These are phyloP conservation scores for Chaetorhynchus papuensis DNA, from an alignment of 2,113 vertebrate species.

Conservation along the genomic window DNA sequence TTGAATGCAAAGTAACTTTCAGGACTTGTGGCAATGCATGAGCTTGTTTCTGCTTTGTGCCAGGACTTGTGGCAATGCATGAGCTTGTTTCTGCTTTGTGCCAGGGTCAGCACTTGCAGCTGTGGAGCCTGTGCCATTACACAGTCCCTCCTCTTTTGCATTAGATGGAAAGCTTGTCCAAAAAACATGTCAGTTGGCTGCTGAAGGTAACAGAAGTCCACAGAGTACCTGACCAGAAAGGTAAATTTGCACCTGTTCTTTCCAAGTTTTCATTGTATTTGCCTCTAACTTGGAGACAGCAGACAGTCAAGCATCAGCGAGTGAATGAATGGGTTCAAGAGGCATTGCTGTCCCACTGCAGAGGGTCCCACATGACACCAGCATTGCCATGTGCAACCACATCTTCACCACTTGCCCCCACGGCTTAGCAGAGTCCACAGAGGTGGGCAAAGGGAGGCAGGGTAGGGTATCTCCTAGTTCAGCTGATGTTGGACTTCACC, in stretches of 20 bases:
- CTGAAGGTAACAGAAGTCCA: background rate
- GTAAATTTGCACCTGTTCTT: background rate
- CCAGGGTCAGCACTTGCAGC: background rate
- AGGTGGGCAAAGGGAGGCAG: background rate
- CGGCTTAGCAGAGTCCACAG: background rate
- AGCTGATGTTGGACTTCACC: background rate
- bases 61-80: background rate
- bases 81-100: background rate
- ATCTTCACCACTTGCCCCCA: no score
- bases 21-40: background rate
- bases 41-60: no score
- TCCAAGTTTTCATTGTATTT: background rate
- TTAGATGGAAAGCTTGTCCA: background rate
- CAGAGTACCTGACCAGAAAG: background rate
- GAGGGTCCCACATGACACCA: rapidly evolving
- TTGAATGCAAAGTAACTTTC: background rate
- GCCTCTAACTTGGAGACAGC: background rate
- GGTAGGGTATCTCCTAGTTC: background rate
- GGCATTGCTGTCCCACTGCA: background rate
- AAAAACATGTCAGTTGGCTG: background rate
- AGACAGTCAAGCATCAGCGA: rapidly evolving
- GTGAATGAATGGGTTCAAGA: background rate
- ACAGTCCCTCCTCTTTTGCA: background rate
- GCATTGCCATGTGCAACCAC: rapidly evolving
- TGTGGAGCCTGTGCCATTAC: background rate